Conservation (phyloP, 1,140 invertebrate genomes). For the Ostrea denselamellosa region DNA sequence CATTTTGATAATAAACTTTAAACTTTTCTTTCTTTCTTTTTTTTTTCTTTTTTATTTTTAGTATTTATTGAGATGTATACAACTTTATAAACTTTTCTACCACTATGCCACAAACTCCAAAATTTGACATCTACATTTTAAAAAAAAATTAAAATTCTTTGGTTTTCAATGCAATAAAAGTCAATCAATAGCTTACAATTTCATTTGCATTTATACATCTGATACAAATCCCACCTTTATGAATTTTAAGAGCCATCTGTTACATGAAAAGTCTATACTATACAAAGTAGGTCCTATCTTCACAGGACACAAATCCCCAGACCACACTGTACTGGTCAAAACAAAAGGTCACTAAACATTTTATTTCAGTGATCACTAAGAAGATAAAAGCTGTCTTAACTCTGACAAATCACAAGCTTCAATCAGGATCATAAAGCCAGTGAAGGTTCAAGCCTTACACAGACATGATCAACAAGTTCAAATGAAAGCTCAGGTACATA, state of each 20-base stretch:
- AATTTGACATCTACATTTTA: too few species aligned
- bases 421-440: neutral
- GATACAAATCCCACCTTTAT: neutral
- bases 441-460: neutral
- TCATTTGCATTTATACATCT: too few species aligned
- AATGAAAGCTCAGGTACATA: neutral
- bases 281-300: neutral
- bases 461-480: neutral
- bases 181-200: too few species aligned
- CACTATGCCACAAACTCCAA: too few species aligned
- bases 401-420: neutral
- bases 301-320: constrained; percentile 3
- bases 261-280: neutral
- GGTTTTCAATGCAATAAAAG: too few species aligned
- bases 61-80: too few species aligned
- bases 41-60: too few species aligned
- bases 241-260: neutral
- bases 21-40: too few species aligned
- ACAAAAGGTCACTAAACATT: neutral
- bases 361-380: neutral
- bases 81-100: too few species aligned
- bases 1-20: too few species aligned
- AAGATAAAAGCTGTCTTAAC: neutral
- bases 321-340: neutral
- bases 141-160: too few species aligned